Percentiles rank a stretch among this genome's conserved stretches.
Conservation (phyloP, 2,113 vertebrate genomes). For the Peromyscus polionotus region DNA sequence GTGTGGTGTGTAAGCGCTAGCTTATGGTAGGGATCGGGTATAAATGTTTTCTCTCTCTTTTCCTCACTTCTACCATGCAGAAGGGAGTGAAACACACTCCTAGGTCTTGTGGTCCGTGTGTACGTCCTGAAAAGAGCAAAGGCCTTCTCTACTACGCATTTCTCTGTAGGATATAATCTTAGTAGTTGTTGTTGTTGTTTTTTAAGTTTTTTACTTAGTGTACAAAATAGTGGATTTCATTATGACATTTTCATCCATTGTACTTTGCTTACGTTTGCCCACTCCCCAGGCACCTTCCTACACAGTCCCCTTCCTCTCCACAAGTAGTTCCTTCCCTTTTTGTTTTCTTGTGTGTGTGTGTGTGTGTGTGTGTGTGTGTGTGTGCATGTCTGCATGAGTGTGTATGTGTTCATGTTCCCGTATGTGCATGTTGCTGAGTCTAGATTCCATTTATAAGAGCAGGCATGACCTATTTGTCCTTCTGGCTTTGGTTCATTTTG, state of each 20-base stretch:
- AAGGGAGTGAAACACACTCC: background rate
- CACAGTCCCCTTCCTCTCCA: background rate
- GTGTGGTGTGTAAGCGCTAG: constrained; percentile 35
- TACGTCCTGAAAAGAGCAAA: background rate
- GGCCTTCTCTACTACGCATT: background rate
- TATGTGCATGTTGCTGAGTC: background rate
- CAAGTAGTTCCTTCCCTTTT: background rate
- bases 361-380: no score
- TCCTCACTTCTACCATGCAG: constrained; percentile 44
- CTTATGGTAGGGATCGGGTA: constrained; percentile 35
- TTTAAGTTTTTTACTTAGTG: background rate
- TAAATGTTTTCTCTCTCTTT: constrained; percentile 52
- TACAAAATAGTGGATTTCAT: background rate
- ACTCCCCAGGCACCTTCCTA: background rate
- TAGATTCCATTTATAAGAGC: background rate
- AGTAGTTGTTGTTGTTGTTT: background rate
- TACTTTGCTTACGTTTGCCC: background rate
- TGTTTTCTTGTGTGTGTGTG: no score
- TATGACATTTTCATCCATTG: background rate
- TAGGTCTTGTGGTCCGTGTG: background rate
- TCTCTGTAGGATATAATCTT: background rate
- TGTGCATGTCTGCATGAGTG: no score
- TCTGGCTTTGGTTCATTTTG: background rate
- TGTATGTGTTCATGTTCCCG: background rate
- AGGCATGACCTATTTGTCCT: background rate